Evolutionary conservation across 2,888 invertebrate genomes (phyloP), one percentile per base, ranked within the genome.

Genomic region (Watsonalla binaria): DNA sequence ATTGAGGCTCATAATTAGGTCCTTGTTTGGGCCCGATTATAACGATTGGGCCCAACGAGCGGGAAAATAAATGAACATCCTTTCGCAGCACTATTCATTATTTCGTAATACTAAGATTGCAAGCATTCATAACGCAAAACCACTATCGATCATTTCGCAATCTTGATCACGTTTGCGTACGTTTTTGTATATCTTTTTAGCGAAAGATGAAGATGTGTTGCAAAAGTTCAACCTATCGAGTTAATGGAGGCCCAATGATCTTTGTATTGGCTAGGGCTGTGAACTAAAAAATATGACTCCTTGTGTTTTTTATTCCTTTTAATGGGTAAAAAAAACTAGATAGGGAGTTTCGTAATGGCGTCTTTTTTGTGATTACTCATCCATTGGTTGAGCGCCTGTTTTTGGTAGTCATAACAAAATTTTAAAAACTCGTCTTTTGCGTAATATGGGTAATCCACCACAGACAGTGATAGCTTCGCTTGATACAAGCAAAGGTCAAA

Each of bases 61-160:
- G 8, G 49, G 49, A 37, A 49, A 37, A 49, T 37, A 49, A 64
- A 62, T 60, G 65, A 62, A 59, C 51, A 55, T 53, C 55, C 55
- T 50, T 62, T 63, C 59, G 46, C 49, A 58, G 54, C 54, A 58
- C 62, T 61, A 61, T 63, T 59, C 68, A 62, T 67, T 64, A 62
- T 64, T 66, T 42, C 56, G 57, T 60, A 60, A 65, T 62, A 66
- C 56, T 58, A 49, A 49, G 49, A 49, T 49, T 49, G 49, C 49
- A 49, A 14, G 49, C 49, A 49, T 49, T 49, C 37, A 37, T 49
- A 37, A 7, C 37, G 49, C 49, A 49, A 42, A 42, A 50, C 53
- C 52, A 58, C 67, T 54, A 69, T 69, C 66, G 63, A 68, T 68
- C 69, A 69, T 62, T 59, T 65, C 56, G 66, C 60, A 8, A 60